Evolutionary conservation across 2,888 invertebrate genomes (phyloP).

Genomic region (Temnothorax rugatulus): DNA sequence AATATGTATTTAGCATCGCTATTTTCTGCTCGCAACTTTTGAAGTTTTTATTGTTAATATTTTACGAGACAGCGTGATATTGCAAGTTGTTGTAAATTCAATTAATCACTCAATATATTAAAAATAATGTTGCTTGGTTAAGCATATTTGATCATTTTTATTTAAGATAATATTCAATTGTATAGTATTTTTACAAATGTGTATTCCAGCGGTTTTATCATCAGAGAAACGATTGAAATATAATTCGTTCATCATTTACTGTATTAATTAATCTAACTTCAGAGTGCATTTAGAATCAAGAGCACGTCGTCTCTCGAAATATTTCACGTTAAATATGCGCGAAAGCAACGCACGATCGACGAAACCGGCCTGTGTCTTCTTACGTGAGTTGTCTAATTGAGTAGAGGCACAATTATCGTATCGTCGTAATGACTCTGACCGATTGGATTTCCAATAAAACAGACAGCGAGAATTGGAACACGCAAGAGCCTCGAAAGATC

Average conservation of each 20-base stretch:
- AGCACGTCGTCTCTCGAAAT: background rate
- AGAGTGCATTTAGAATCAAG: background rate
- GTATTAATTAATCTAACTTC: background rate
- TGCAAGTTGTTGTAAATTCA: background rate
- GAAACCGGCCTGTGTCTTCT: background rate
- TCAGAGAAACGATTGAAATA: background rate
- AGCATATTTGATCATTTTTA: constrained; percentile 3
- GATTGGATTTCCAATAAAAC: background rate
- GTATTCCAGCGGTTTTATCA: background rate
- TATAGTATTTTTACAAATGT: background rate
- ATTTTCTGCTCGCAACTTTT: background rate
- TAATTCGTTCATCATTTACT: background rate
- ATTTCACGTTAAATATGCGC: background rate
- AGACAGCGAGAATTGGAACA: background rate
- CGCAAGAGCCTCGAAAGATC: background rate
- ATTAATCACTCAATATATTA: background rate
- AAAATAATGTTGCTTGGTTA: constrained; percentile 3
- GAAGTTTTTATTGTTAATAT: background rate
- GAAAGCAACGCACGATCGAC: background rate
- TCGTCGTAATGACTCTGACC: background rate
- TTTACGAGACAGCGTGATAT: background rate
- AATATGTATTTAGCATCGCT: background rate
- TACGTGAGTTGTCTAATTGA: background rate
- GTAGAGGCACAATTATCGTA: background rate
- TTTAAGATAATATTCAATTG: background rate